Percentiles rank a stretch among this genome's conserved stretches.
phyloP scores from a whole-genome alignment of 2,113 vertebrate species.

The Riparia riparia region DNA sequence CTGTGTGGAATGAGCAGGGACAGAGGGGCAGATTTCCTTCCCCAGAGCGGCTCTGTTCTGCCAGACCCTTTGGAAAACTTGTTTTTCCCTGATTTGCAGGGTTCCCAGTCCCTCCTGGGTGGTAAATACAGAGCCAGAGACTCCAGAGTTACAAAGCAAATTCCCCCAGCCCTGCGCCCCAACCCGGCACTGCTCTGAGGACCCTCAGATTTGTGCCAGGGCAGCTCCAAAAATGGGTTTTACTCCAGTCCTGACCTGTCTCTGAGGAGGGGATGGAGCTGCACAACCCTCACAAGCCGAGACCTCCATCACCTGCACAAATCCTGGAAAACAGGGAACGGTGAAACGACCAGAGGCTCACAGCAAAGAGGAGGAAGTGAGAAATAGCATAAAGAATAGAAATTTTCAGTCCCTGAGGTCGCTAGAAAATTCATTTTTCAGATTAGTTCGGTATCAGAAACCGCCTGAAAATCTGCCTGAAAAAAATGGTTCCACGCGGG shows the following conservation, averaged over 20 bases:
- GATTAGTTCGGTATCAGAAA: background rate
- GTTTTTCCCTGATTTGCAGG: background rate
- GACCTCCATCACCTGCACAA: background rate
- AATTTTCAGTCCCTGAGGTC: background rate
- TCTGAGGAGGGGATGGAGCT: background rate
- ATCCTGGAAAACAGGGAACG: background rate
- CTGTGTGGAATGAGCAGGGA: background rate
- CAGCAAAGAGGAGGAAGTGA: background rate
- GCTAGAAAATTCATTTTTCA: background rate
- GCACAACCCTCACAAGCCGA: background rate
- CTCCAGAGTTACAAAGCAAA: background rate
- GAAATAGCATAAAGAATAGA: background rate
- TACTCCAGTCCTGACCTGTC: background rate
- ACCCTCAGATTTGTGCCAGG: background rate
- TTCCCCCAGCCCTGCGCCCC: background rate
- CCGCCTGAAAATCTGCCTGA: background rate
- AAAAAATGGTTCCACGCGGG: accelerated
- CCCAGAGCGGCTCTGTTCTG: background rate
- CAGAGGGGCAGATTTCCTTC: background rate
- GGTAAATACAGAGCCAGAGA: background rate
- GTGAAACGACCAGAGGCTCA: background rate
- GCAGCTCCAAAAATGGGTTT: background rate
- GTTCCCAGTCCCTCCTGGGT: background rate
- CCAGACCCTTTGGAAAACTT: background rate
- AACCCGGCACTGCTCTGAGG: background rate